Evolutionary conservation across 2,888 invertebrate genomes (phyloP), one percentile per base, ranked within the genome.

Genomic region (Leucania comma): DNA sequence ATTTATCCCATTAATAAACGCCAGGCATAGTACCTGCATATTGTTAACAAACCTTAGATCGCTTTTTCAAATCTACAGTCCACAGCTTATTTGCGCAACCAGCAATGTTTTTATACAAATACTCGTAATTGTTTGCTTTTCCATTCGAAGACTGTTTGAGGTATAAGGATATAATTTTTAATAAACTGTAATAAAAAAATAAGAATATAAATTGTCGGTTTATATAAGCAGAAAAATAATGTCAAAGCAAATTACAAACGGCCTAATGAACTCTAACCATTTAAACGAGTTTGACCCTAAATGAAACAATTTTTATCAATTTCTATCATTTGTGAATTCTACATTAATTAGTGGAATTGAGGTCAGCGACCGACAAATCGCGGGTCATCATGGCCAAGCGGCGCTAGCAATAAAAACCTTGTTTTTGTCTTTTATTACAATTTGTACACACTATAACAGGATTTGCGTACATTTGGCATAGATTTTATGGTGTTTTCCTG

Each of bases 241-340:
- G 66, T 62, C 61, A 57, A 57, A 57, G 32, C 35, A 68, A 62
- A 75, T 56, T 72, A 65, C 22, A 71, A 68, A 72, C 60, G 56
- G 38, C 57, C 63, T 75, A 72, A 82, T 78, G 54, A 79, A 76
- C 62, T 60, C 57, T 72, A 85, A 77, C 64, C 63, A 70, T 62
- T 64, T 67, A 68, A 83, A 78, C 72, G 48, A 72, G 48, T 79
- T 75, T 85, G 82, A 83, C 85, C 81, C 42, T 10, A 72, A 78
- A 72, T 69, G 77, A 72, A 63, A 78, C 42, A 73, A 73, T 77
- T 78, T 74, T 79, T 78, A 69, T 69, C 32, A 82, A 82, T 78
- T 76, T 78, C 72, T 78, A 75, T 77, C 58, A 75, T 76, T 84
- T 69, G 85, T 72, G 64, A 80, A 83, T 85, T 80, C 48, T 58